Evolutionary conservation across 2,888 invertebrate species (phyloP).

Genomic region (Malacosoma neustria): DNA sequence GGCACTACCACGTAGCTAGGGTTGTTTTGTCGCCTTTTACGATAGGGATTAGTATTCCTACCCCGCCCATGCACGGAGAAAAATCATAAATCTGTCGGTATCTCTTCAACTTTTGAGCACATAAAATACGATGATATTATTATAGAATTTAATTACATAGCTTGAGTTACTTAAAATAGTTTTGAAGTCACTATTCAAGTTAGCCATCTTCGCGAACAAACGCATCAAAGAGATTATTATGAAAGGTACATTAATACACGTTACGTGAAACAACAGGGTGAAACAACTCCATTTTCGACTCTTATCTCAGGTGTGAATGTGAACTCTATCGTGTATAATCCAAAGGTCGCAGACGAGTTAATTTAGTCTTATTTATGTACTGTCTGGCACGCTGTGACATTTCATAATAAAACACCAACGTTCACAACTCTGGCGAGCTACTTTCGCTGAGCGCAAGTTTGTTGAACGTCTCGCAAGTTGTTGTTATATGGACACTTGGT

Average conservation of each 20-base stretch:
- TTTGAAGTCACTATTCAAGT: too few relatives aligned
- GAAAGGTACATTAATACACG: neutral
- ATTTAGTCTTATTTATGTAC: conserved; percentile 68
- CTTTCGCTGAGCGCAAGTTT: conserved; percentile 42
- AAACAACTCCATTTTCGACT: conserved; percentile 1
- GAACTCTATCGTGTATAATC: conserved; percentile 40
- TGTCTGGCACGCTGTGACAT: conserved; percentile 66
- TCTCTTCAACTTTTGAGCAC: too few relatives aligned
- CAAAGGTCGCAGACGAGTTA: conserved; percentile 67
- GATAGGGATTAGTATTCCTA: too few relatives aligned
- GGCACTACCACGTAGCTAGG: too few relatives aligned
- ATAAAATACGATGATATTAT: too few relatives aligned
- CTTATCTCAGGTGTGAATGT: conserved; percentile 41
- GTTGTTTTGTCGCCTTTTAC: too few relatives aligned
- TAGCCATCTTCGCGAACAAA: neutral
- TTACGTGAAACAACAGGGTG: neutral
- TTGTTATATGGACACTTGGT: conserved; percentile 19
- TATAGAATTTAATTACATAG: too few relatives aligned
- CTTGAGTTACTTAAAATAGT: too few relatives aligned
- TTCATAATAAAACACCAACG: conserved; percentile 59
- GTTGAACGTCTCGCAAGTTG: conserved; percentile 47
- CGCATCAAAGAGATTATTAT: neutral
- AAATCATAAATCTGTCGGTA: too few relatives aligned
- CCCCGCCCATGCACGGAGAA: too few relatives aligned
- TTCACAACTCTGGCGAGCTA: conserved; percentile 36